These are phyloP conservation scores for Escarpia spicata DNA, from an alignment of 2,888 invertebrate species.

Conservation along the genomic window DNA sequence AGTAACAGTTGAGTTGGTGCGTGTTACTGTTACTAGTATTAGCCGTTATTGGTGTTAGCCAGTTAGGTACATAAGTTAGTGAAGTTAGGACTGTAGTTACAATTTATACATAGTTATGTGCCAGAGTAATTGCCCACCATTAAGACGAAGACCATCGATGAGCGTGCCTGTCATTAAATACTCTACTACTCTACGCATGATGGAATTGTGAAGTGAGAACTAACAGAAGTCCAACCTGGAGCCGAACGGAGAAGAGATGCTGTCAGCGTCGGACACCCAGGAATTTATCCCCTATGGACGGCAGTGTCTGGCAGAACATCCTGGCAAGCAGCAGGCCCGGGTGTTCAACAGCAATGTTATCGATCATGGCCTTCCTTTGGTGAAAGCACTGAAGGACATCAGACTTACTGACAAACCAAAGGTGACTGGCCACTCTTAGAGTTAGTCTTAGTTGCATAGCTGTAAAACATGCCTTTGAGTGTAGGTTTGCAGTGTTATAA, in stretches of 20 bases:
- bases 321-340: conserved; percentile 30
- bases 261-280: conserved; percentile 40
- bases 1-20: no score
- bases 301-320: conserved; percentile 32
- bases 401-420: conserved; percentile 30
- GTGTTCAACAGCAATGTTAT: background rate
- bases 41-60: no score
- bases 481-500: background rate
- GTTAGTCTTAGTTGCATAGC: background rate
- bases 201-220: conserved; percentile 1
- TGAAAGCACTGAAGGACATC: conserved; percentile 37
- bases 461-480: background rate
- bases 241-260: conserved; percentile 35
- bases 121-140: background rate
- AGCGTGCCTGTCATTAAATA: background rate
- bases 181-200: background rate
- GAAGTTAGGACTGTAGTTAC: no score
- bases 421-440: conserved; percentile 22
- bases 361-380: conserved; percentile 39
- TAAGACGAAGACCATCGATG: background rate
- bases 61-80: no score
- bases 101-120: background rate
- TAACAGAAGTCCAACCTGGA: background rate
- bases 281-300: conserved; percentile 42
- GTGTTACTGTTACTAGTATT: no score